These are phyloP conservation scores for Triplophysa rosa DNA, from an alignment of 2,113 vertebrate genomes.

Conservation along the genomic window DNA sequence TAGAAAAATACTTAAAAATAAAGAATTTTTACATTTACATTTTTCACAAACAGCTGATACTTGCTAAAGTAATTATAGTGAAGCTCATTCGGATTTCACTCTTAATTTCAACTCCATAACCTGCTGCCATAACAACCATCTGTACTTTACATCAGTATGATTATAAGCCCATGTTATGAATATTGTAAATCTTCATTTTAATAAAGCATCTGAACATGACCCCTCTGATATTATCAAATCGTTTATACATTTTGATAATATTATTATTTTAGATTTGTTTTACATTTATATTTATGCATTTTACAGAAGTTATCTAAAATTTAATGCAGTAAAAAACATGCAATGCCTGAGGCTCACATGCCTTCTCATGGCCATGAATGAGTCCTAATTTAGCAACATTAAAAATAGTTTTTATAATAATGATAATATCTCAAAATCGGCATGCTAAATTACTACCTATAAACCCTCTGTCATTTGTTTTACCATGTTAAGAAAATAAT, in stretches of 20 bases:
- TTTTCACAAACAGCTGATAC: not conserved
- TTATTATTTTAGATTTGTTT: too few relatives aligned
- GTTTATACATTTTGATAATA: not conserved
- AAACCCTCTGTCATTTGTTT: too few relatives aligned
- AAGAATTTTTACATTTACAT: not conserved
- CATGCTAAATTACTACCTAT: too few relatives aligned
- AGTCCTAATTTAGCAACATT: too few relatives aligned
- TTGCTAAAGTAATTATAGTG: not conserved
- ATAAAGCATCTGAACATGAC: not conserved
- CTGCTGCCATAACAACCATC: conserved; percentile 69
- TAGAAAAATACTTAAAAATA: not conserved
- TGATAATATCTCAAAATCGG: too few relatives aligned
- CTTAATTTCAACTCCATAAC: conserved; percentile 48
- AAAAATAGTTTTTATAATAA: too few relatives aligned
- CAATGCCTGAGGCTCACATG: too few relatives aligned
- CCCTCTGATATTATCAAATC: not conserved
- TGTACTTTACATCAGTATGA: conserved; percentile 57
- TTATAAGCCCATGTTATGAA: not conserved
- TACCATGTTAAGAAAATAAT: too few relatives aligned
- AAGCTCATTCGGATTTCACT: conserved; percentile 38
- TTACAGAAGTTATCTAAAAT: too few relatives aligned
- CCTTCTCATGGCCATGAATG: too few relatives aligned
- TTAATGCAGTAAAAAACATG: too few relatives aligned
- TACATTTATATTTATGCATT: too few relatives aligned
- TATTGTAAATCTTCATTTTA: not conserved